Conservation (phyloP, 2,888 invertebrate genomes). For the Euproctis similis region DNA sequence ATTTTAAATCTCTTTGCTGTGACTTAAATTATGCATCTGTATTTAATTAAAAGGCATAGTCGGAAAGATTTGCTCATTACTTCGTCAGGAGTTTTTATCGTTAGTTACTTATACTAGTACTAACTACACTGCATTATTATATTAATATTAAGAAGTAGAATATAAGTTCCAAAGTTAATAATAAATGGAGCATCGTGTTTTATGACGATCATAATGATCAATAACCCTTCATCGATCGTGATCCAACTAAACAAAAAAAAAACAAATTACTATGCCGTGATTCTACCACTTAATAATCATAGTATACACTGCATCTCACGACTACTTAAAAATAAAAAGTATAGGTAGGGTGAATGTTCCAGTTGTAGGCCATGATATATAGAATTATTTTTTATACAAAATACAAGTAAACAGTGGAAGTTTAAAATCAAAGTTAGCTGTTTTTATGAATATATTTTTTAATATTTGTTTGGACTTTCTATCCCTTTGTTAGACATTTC, state of each 20-base stretch:
- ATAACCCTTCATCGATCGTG: conserved; percentile 63
- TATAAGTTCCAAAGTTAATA: conserved; percentile 42
- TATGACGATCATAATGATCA: conserved; percentile 67
- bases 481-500: too few relatives aligned
- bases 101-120: too few relatives aligned
- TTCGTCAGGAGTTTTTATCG: too few relatives aligned
- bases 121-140: too few relatives aligned
- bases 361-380: conserved; percentile 10
- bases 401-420: too few relatives aligned
- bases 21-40: conserved; percentile 29
- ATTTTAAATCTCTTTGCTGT: conserved; percentile 26
- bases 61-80: too few relatives aligned
- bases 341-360: conserved; percentile 25
- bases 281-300: conserved; percentile 71
- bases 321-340: conserved; percentile 69
- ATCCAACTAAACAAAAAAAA: conserved; percentile 43
- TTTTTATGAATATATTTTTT: too few relatives aligned
- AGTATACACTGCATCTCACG: conserved; percentile 68
- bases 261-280: conserved; percentile 58
- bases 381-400: too few relatives aligned
- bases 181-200: conserved; percentile 42
- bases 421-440: too few relatives aligned
- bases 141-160: too few relatives aligned
- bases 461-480: too few relatives aligned
- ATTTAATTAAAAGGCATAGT: conserved; percentile 41